Evolutionary conservation across 2,113 vertebrate genomes (phyloP).

Genomic region (Nannospalax galili): DNA sequence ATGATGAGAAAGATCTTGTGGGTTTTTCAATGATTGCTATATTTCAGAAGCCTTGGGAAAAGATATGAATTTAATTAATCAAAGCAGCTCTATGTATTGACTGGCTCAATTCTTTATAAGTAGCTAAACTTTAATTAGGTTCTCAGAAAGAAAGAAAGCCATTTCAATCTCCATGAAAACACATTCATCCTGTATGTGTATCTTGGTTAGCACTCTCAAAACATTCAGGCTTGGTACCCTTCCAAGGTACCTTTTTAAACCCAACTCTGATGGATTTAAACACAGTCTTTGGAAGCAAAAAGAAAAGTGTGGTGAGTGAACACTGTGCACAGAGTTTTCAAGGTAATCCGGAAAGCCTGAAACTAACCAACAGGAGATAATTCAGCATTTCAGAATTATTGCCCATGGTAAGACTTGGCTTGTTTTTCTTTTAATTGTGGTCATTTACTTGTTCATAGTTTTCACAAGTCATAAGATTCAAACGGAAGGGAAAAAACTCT

Average conservation of each 20-base stretch:
- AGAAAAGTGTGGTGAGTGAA: conserved; percentile 6
- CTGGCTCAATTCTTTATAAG: background rate
- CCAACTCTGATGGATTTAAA: conserved; percentile 43
- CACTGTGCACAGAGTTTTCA: background rate
- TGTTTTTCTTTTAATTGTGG: conserved; percentile 55
- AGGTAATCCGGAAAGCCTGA: conserved; percentile 46
- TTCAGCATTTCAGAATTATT: conserved; percentile 28
- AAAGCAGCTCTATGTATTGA: conserved; percentile 38
- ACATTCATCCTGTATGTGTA: conserved; percentile 22
- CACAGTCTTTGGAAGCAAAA: background rate
- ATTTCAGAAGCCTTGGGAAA: conserved; percentile 51
- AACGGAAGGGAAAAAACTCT: background rate
- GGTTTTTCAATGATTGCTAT: background rate
- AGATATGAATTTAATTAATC: conserved; percentile 59
- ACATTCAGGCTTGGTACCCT: conserved; percentile 44
- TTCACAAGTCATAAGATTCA: conserved; percentile 50
- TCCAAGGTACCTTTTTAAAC: conserved; percentile 58
- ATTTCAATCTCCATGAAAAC: conserved; percentile 14
- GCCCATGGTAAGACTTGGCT: conserved; percentile 2
- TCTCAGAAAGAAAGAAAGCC: conserved; percentile 3
- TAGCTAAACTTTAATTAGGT: conserved; percentile 41
- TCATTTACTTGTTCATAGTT: conserved; percentile 46
- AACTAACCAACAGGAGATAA: background rate
- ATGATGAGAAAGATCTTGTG: background rate
- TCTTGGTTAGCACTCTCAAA: conserved; percentile 52